Evolutionary conservation across 2,113 vertebrate species (phyloP).

Genomic region (Pangasianodon hypophthalmus): DNA sequence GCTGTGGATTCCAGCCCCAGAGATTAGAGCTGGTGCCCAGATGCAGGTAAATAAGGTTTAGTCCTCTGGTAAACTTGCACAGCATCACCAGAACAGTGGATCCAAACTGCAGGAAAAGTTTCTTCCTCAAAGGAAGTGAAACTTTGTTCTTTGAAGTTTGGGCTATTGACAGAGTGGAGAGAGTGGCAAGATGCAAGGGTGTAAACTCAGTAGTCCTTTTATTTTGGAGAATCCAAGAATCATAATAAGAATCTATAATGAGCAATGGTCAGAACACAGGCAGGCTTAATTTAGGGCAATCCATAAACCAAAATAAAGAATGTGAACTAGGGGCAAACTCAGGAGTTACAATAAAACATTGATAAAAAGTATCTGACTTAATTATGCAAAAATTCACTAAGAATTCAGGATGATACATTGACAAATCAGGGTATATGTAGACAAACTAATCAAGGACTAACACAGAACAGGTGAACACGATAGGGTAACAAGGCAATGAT

Average conservation of each 20-base stretch:
- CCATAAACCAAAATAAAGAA: not conserved
- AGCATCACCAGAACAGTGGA: not conserved
- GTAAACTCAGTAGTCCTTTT: not conserved
- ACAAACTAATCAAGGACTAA: not conserved
- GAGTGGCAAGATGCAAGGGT: not conserved
- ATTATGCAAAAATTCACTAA: not conserved
- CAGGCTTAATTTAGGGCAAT: not conserved
- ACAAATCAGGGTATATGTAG: not conserved
- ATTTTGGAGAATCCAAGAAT: not conserved
- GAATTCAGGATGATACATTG: not conserved
- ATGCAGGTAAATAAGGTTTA: slow-evolving; percentile 33
- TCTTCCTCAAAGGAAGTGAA: not conserved
- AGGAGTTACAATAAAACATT: not conserved
- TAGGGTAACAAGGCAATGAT: not conserved
- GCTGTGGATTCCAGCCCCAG: slow-evolving; percentile 7
- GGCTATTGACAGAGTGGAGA: not conserved
- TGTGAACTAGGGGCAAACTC: not conserved
- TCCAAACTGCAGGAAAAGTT: slow-evolving; percentile 6
- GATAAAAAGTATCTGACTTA: not conserved
- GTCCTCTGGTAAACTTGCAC: slow-evolving; percentile 17
- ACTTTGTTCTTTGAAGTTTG: not conserved
- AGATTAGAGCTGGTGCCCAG: slow-evolving; percentile 32
- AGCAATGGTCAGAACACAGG: not conserved
- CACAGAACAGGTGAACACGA: not conserved
- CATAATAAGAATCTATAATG: not conserved